Percentiles rank a stretch among this genome's conserved stretches.
These are phyloP conservation scores for Hofmannophila pseudospretella DNA, from an alignment of 2,888 invertebrate species.

Conservation along the genomic window DNA sequence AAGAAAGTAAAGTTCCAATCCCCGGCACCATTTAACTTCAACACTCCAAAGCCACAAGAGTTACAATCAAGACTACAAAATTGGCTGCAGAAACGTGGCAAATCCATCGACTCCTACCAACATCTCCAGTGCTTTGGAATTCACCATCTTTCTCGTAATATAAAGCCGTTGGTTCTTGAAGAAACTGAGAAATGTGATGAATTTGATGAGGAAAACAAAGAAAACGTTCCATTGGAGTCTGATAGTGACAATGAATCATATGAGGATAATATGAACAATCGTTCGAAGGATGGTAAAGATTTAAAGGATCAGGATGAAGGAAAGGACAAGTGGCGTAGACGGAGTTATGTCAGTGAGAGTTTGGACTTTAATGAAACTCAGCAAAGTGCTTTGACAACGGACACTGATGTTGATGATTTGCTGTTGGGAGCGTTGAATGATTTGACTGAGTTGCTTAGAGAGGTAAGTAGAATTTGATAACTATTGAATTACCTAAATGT, in stretches of 20 bases:
- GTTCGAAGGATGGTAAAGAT: constrained; percentile 16
- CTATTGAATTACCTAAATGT: too few species aligned
- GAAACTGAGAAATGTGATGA: constrained; percentile 18
- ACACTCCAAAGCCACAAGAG: constrained; percentile 59
- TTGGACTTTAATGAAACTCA: constrained; percentile 43
- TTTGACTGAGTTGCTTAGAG: constrained; percentile 66
- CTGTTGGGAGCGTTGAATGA: constrained; percentile 70
- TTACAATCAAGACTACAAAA: constrained; percentile 56
- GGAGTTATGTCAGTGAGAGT: constrained; percentile 43
- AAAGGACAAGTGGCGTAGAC: constrained; percentile 45
- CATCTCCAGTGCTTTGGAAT: constrained; percentile 76
- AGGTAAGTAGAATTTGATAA: constrained; percentile 44
- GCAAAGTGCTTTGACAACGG: constrained; percentile 30
- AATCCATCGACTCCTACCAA: constrained; percentile 62
- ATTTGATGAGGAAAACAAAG: constrained; percentile 69
- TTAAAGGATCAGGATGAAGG: constrained; percentile 8
- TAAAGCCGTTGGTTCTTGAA: constrained; percentile 25
- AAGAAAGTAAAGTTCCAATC: constrained; percentile 64
- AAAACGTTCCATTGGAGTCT: constrained; percentile 62
- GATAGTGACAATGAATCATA: constrained; percentile 62
- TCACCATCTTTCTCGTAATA: constrained; percentile 33
- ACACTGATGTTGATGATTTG: constrained; percentile 41
- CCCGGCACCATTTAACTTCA: constrained; percentile 41
- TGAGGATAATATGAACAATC: constrained; percentile 46
- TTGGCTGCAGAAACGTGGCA: constrained; percentile 74